Base-by-base conservation (phyloP, 2,888 invertebrate genomes). In the Pachymerium ferrugineum region DNA sequence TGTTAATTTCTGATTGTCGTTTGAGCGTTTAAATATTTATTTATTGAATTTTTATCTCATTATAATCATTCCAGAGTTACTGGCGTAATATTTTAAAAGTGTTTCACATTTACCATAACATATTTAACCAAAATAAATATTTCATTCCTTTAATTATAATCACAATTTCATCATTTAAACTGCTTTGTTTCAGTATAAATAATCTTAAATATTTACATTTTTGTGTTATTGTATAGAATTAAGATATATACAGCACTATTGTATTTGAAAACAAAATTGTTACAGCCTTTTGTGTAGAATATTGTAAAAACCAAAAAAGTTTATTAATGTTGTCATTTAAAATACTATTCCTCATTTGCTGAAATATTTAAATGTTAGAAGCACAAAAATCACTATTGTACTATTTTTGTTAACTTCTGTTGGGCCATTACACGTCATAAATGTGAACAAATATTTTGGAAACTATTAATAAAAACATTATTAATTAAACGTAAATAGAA, bases 241-340 rank as follows among this genome's bases (percentile, higher is more conserved):
- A 62, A 14, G 28, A 25, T 16, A 38, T 38, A 38, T 62, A 62
- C 28, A 62, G 62, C 5, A 22, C 22, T 54, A 16, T 62, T 62
- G 62, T 62, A 38, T 38, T n/a, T 38, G 16, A 38, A 38, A 3
- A 38, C 12, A 14, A 38, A 38, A 8, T 28, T 62, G 62, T 62
- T 62, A 22, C 22, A n/a, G 62, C 62, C 62, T 62, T 28, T 25
- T 28, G 28, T 62, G 62, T 62, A 62, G 62, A 62, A 62, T 62
- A 62, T 62, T 62, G 22, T 62, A 28, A n/a, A n/a, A n/a, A n/a
- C n/a, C n/a, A n/a, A n/a, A 62, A 62, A 62, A 62, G 62, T 62
- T 62, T 62, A 62, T 62, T n/a, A 62, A 62, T 62, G 62, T 62
- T 25, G 25, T 54, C 38, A 4, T 62, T 62, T 10, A 22, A 62